Percentiles rank a stretch among this genome's conserved stretches.
phyloP scores from a whole-genome alignment of 1,140 invertebrate species.

The Bilobella aurantiaca region DNA sequence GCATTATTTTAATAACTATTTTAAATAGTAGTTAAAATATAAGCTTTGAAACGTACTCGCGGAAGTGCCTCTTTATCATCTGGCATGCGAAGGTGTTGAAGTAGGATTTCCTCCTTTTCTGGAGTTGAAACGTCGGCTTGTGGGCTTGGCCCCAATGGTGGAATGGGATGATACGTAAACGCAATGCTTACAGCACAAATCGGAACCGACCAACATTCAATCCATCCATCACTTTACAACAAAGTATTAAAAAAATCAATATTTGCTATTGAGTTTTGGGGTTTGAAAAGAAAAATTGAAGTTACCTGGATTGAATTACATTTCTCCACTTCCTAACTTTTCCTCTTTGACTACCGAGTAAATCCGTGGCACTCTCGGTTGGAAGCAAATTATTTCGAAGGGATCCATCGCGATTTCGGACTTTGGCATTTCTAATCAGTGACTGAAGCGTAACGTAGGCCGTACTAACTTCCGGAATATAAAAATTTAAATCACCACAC shows the following conservation, averaged over 20 bases:
- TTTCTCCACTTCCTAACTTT: constrained; percentile 71
- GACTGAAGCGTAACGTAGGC: constrained; percentile 68
- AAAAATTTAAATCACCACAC: constrained; percentile 76
- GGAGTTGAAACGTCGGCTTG: constrained; percentile 85
- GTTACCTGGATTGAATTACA: constrained; percentile 59
- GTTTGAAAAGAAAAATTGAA: background rate
- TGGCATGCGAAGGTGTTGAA: constrained; percentile 82
- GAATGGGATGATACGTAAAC: constrained; percentile 83
- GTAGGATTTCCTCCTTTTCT: constrained; percentile 81
- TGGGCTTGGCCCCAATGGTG: constrained; percentile 68
- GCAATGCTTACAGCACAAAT: constrained; percentile 81
- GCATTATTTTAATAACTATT: background rate
- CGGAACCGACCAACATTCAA: constrained; percentile 90
- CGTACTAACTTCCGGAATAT: constrained; percentile 82
- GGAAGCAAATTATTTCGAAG: constrained; percentile 14
- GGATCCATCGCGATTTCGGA: constrained; percentile 63
- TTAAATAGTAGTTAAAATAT: background rate
- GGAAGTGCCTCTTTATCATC: constrained; percentile 58
- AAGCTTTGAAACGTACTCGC: constrained; percentile 37
- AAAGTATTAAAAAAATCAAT: constrained; percentile 16
- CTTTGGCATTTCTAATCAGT: constrained; percentile 78
- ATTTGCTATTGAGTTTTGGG: background rate
- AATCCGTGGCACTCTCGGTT: background rate
- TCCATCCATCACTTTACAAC: constrained; percentile 66
- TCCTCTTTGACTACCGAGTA: constrained; percentile 22